Evolutionary conservation across 2,113 vertebrate genomes (phyloP), one percentile per base, ranked within the genome.

Genomic region (Ophiodon elongatus): DNA sequence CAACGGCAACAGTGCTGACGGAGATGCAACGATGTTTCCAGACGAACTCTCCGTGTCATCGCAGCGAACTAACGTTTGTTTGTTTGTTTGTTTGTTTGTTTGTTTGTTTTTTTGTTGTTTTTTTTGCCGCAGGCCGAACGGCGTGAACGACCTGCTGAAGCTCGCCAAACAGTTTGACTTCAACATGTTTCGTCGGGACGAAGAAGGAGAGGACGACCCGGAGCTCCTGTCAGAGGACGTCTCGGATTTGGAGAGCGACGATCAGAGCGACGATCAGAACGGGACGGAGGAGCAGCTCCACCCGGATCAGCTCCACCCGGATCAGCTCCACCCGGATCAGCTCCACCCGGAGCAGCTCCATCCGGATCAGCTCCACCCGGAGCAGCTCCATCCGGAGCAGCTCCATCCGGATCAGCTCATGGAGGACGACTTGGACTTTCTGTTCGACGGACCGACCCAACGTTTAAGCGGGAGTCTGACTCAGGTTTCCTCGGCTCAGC

Each of bases 81-180:
- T n/a, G n/a, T n/a, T n/a, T n/a, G n/a, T n/a, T n/a, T n/a, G n/a
- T n/a, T n/a, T n/a, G n/a, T n/a, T n/a, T n/a, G n/a, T n/a, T n/a
- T n/a, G n/a, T n/a, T n/a, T n/a, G n/a, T n/a, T n/a, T n/a, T n/a
- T n/a, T n/a, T n/a, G 5, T 57, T 37, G 1, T 52, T 21, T 8
- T 5, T 57, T 29, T n/a, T 15, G 17, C 83, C 9, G 11, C 62
- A 95, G 95, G 39, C 92, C 89, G 35, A 96, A 88, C 85, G 90
- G 85, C 0, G 97, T 97, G 65, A 97, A 98, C 25, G 96, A 97
- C 39, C 95, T 99, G 59, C 96, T 98, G 96, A 97, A 96, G 78
- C 90, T 99, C 76, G 98, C 98, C 76, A 95, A 95, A 52, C 96
- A 97, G 88, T 98, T 99, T 87, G 98, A 99, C 93, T 96, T 96